Evolutionary conservation across 2,888 invertebrate species (phyloP).

Genomic region (Aphelenchoides bicaudatus): DNA sequence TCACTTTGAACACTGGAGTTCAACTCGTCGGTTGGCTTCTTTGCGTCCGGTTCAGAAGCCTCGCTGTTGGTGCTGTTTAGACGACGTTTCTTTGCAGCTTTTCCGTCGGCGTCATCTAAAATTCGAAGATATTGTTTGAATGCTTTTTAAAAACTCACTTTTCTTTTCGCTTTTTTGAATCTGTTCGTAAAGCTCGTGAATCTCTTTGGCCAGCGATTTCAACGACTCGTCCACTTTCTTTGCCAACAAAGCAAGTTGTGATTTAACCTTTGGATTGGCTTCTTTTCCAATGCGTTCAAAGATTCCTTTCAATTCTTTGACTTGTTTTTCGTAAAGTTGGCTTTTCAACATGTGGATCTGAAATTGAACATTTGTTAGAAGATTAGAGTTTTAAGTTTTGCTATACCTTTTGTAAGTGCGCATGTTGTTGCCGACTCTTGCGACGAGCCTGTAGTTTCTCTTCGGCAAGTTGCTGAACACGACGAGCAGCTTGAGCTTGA

Average conservation of each 20-base stretch:
- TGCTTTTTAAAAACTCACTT: background rate
- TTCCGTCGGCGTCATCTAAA: conserved; percentile 10
- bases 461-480: conserved; percentile 6
- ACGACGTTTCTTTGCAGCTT: background rate
- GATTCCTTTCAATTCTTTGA: conserved; percentile 78
- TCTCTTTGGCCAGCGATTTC: conserved; percentile 70
- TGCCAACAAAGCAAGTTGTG: conserved; percentile 66
- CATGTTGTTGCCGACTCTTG: conserved; percentile 10
- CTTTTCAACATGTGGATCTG: conserved; percentile 81
- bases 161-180: conserved; percentile 6
- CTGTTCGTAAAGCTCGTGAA: conserved; percentile 25
- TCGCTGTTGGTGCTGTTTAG: background rate
- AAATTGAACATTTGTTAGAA: conserved; percentile 1
- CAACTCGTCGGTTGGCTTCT: background rate
- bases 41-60: background rate
- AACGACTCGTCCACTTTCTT: conserved; percentile 75
- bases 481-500: conserved; percentile 3
- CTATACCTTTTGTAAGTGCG: conserved; percentile 14
- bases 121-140: background rate
- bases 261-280: conserved; percentile 50
- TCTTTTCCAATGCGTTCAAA: conserved; percentile 77
- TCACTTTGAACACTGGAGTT: background rate
- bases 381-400: background rate
- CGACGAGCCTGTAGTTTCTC: conserved; percentile 12
- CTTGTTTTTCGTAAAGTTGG: conserved; percentile 77